Evolutionary conservation across 2,797 vertebrate species (phyloP).

Genomic region (Salmo trutta): DNA sequence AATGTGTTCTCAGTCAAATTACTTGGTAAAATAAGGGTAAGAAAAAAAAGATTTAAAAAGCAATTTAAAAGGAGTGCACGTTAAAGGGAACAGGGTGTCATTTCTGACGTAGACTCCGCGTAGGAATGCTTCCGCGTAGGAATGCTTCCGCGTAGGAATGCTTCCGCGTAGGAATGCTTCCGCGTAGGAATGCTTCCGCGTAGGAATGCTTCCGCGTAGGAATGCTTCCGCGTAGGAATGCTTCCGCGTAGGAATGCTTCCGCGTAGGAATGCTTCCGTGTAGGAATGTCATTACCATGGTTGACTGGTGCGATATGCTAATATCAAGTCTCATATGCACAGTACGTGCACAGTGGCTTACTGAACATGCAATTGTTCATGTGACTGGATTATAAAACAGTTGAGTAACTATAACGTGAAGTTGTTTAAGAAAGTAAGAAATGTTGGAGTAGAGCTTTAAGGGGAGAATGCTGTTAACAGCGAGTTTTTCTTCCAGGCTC

Average conservation of each 20-base stretch:
- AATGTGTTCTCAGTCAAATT: too few species aligned
- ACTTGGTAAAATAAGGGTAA: too few species aligned
- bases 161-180: neutral
- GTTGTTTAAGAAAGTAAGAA: slow-evolving; percentile 3
- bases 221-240: neutral
- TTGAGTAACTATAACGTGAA: slow-evolving; percentile 19
- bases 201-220: too few species aligned
- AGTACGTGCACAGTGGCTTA: neutral
- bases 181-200: neutral
- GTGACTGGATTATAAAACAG: neutral
- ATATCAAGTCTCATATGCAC: neutral
- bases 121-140: neutral
- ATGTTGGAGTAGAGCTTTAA: slow-evolving; percentile 25
- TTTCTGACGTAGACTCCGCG: neutral
- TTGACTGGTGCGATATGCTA: neutral
- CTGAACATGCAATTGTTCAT: neutral
- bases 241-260: neutral
- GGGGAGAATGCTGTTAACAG: slow-evolving; percentile 46
- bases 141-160: too few species aligned
- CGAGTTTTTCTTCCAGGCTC: slow-evolving; percentile 40
- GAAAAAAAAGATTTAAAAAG: too few species aligned
- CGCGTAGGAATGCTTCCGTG: neutral
- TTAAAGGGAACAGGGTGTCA: neutral
- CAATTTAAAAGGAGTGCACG: too few species aligned
- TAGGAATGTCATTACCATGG: neutral